These are phyloP conservation scores for Tiliqua scincoides DNA, from an alignment of 2,113 vertebrate genomes.

Conservation along the genomic window DNA sequence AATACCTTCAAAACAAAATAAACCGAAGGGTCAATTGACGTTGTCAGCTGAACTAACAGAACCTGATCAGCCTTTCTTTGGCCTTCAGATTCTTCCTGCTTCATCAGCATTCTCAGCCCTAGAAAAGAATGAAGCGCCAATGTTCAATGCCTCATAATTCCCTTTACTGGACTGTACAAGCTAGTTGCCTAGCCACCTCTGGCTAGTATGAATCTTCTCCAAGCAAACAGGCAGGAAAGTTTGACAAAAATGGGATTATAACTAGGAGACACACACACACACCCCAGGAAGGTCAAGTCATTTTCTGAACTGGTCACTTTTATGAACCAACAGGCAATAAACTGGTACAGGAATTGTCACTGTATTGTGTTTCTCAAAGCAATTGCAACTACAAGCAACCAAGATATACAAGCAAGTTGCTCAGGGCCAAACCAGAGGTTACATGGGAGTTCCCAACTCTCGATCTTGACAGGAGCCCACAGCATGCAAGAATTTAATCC, in stretches of 20 bases:
- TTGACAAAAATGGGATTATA: no score
- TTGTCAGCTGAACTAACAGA: constrained; percentile 52
- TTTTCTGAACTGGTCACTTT: neutral
- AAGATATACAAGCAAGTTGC: no score
- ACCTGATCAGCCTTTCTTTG: constrained; percentile 12
- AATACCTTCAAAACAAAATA: constrained; percentile 21
- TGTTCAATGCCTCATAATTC: neutral
- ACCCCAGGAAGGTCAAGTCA: no score
- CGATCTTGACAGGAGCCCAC: no score
- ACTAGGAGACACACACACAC: no score
- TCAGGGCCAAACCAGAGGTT: no score
- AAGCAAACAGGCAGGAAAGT: neutral
- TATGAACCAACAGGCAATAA: neutral
- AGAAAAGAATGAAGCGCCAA: neutral
- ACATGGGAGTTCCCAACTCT: no score
- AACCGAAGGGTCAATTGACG: constrained; percentile 10
- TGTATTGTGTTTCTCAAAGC: neutral
- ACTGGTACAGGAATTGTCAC: neutral
- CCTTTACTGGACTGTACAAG: neutral
- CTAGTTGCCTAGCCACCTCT: neutral
- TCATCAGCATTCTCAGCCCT: neutral
- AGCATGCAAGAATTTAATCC: no score
- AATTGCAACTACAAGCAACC: neutral
- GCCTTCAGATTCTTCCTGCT: constrained; percentile 9
- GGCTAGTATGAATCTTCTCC: neutral